phyloP scores from a whole-genome alignment of 2,888 invertebrate species.

The Amiota mariae region DNA sequence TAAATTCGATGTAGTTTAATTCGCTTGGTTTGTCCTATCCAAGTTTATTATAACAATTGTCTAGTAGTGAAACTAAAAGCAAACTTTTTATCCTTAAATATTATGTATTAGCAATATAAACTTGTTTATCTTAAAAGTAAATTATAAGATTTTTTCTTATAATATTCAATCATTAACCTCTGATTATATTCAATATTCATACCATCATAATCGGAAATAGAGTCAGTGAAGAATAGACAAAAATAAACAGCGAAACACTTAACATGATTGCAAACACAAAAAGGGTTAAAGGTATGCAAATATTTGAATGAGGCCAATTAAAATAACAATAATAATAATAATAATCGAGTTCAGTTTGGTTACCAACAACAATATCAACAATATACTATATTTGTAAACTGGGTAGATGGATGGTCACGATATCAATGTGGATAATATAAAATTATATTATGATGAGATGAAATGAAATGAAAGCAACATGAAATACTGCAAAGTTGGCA shows the following conservation, averaged over 20 bases:
- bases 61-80: too few species aligned
- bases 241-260: conserved; percentile 51
- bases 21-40: too few species aligned
- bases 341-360: conserved; percentile 47
- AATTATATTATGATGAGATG: neutral
- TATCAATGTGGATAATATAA: neutral
- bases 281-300: conserved; percentile 68
- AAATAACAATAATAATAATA: conserved; percentile 55
- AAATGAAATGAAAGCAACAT: neutral
- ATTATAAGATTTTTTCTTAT: too few species aligned
- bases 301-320: conserved; percentile 66
- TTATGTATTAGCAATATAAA: too few species aligned
- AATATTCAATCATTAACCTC: too few species aligned
- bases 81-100: too few species aligned
- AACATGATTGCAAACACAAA: conserved; percentile 53
- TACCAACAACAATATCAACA: conserved; percentile 19
- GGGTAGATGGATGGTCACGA: neutral
- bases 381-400: conserved; percentile 1
- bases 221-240: too few species aligned
- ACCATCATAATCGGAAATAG: too few species aligned
- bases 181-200: too few species aligned
- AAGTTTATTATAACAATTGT: too few species aligned
- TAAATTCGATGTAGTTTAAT: too few species aligned
- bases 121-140: too few species aligned
- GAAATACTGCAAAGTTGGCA: conserved; percentile 23